phyloP scores from a whole-genome alignment of 2,888 invertebrate genomes.

The Zele albiditarsus region DNA sequence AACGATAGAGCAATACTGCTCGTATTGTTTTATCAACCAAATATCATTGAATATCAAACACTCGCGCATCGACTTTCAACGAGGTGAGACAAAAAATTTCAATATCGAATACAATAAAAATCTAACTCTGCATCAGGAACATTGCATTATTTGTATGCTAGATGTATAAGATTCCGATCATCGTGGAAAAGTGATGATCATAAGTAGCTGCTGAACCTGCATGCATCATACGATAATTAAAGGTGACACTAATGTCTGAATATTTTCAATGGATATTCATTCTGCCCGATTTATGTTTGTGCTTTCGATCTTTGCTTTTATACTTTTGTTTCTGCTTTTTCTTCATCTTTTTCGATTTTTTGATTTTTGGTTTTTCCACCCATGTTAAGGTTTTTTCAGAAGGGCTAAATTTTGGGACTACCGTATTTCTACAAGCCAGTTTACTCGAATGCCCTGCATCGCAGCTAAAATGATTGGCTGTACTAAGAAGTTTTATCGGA shows the following conservation, averaged over 20 bases:
- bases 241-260: neutral
- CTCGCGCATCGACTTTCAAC: too few relatives aligned
- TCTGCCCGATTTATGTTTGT: constrained; percentile 66
- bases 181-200: too few relatives aligned
- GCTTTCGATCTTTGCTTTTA: constrained; percentile 60
- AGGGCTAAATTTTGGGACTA: constrained; percentile 51
- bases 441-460: constrained; percentile 45
- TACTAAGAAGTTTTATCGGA: constrained; percentile 71
- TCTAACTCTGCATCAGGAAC: too few relatives aligned
- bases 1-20: too few relatives aligned
- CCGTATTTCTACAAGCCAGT: constrained; percentile 59
- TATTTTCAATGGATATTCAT: constrained; percentile 47
- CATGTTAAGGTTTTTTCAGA: constrained; percentile 56
- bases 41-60: too few relatives aligned
- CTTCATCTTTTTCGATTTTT: constrained; percentile 67
- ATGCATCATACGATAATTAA: neutral
- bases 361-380: constrained; percentile 58
- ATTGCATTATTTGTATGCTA: too few relatives aligned
- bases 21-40: too few relatives aligned
- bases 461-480: constrained; percentile 33
- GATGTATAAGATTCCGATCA: too few relatives aligned
- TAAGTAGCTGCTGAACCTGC: too few relatives aligned
- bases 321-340: constrained; percentile 67
- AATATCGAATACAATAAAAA: too few relatives aligned
- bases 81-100: too few relatives aligned